Conservation (phyloP, 2,888 invertebrate species). For the Amitus sp. region DNA sequence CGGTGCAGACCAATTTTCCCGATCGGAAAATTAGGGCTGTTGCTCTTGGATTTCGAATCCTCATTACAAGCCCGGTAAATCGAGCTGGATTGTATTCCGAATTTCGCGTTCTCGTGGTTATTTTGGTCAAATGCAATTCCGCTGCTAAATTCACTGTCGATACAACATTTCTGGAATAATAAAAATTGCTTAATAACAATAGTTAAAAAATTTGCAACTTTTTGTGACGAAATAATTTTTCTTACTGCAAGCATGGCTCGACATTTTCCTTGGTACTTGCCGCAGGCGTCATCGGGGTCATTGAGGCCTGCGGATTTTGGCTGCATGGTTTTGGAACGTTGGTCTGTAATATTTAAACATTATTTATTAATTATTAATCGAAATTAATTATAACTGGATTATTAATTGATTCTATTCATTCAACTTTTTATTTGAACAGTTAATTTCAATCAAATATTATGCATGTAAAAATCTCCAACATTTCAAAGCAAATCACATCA, state of each 20-base stretch:
- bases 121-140: conserved; percentile 76
- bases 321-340: conserved; percentile 57
- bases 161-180: conserved; percentile 78
- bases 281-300: conserved; percentile 52
- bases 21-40: conserved; percentile 82
- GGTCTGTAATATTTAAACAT: conserved; percentile 43
- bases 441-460: no score
- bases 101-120: conserved; percentile 82
- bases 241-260: conserved; percentile 60
- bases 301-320: conserved; percentile 51
- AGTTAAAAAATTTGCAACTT: conserved; percentile 1
- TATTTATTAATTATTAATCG: no score
- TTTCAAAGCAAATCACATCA: no score
- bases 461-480: no score
- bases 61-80: conserved; percentile 86
- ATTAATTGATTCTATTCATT: no score
- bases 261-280: conserved; percentile 50
- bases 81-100: conserved; percentile 86
- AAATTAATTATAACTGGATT: no score
- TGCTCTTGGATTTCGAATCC: conserved; percentile 80
- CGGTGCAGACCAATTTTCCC: conserved; percentile 86
- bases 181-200: background rate
- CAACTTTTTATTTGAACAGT: no score
- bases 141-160: conserved; percentile 81
- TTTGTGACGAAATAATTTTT: background rate